Conservation (phyloP, 2,797 vertebrate species). For the Halcyon badia region DNA sequence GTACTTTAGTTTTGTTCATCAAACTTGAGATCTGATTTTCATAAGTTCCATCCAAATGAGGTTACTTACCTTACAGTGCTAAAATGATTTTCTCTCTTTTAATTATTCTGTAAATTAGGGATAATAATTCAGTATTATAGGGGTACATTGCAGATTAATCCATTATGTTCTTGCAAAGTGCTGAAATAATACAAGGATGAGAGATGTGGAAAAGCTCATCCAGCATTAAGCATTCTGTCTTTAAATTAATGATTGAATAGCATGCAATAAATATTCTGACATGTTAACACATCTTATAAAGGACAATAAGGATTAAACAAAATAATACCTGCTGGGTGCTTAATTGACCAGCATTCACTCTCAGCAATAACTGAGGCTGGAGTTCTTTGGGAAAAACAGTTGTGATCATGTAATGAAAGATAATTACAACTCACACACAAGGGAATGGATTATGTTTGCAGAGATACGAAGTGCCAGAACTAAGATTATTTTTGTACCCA, state of each 20-base stretch:
- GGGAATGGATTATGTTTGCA: background rate
- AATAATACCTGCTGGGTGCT: background rate
- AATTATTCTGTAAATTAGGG: background rate
- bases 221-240: background rate
- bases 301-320: background rate
- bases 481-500: background rate
- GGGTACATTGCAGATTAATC: background rate
- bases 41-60: background rate
- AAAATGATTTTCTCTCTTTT: background rate
- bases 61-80: background rate
- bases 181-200: background rate
- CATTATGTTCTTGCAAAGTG: background rate
- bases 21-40: background rate
- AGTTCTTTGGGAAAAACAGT: background rate
- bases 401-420: background rate
- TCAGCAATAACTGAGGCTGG: background rate
- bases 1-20: background rate
- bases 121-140: background rate
- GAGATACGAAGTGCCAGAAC: background rate
- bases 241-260: background rate
- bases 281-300: background rate
- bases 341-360: background rate
- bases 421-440: background rate
- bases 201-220: background rate
- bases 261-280: background rate